Conservation (phyloP, 1,140 invertebrate species). For the Anadara kagoshimensis region DNA sequence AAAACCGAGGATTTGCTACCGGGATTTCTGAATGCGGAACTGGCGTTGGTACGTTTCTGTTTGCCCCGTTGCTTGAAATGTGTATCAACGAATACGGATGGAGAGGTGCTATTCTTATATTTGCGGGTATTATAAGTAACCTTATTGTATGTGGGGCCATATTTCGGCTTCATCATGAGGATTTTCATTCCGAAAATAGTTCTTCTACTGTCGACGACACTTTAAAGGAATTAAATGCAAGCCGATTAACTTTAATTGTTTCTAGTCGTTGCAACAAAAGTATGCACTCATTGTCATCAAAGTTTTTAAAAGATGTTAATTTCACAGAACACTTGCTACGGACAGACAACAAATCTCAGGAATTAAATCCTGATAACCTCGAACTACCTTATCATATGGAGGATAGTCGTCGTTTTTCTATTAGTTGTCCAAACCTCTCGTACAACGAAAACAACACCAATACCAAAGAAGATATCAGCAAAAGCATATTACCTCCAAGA, state of each 20-base stretch:
- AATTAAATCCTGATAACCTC: not conserved
- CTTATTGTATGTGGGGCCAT: slow-evolving; percentile 87
- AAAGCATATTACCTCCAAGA: not conserved
- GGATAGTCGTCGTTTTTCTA: not conserved
- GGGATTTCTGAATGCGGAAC: slow-evolving; percentile 82
- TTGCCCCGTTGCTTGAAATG: slow-evolving; percentile 66
- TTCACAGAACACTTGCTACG: not conserved
- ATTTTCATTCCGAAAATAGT: too few relatives aligned
- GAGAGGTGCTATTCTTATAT: slow-evolving; percentile 82
- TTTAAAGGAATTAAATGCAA: too few relatives aligned
- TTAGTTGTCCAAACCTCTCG: not conserved
- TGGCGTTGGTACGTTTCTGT: slow-evolving; percentile 70
- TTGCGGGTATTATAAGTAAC: slow-evolving; percentile 84
- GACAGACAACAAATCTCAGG: not conserved
- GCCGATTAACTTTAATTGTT: too few relatives aligned
- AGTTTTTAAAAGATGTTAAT: not conserved
- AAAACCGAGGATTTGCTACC: slow-evolving; percentile 87
- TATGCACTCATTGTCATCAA: too few relatives aligned
- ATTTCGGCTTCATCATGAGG: slow-evolving; percentile 78
- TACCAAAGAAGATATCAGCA: not conserved
- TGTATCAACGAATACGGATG: slow-evolving; percentile 66
- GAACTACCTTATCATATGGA: not conserved
- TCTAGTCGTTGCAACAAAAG: too few relatives aligned
- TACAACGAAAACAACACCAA: not conserved
- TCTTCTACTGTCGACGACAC: too few relatives aligned